Evolutionary conservation across 1,140 invertebrate species (phyloP), one percentile per base, ranked within the genome.

Genomic region (Lordiphosa clarofinis): DNA sequence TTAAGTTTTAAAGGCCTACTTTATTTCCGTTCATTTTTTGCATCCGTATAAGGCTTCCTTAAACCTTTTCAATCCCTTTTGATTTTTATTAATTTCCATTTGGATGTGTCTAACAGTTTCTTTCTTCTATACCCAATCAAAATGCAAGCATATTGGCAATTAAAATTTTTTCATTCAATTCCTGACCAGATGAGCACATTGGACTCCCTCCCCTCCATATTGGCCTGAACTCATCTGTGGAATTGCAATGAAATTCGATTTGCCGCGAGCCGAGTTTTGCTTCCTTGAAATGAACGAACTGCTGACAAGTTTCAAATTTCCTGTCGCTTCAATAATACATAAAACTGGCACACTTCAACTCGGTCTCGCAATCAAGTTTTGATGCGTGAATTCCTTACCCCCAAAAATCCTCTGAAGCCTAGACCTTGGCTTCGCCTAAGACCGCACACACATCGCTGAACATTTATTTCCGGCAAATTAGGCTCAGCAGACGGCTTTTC

Each of bases 391-490:
- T 35, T 31, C 31, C 28, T 35, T 33, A 33, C 11, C 44, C 12
- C 19, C 9, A 52, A 42, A 40, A 24, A 31, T 21, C 19, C 40
- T 33, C 21, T 40, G 55, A 47, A 13, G 33, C 31, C 40, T 47
- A 58, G 19, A 39, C 46, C 40, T 62, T 84, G 72, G 81, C 72
- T 81, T 76, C 79, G 28, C 28, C 38, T 75, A 81, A 79, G 71
- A 63, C 75, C 62, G 38, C 46, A 71, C 79, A 86, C 78, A 86
- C 78, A 78, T 84, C 73, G 79, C 65, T 86, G 78, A 73, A 84
- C 78, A 84, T 84, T 84, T 84, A 84, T 84, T 84, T 84, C 78
- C 78, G 78, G 79, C 73, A 84, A 84, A 84, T 84, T 84, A 84
- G 78, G 73, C 79, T 71, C 61, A 61, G 65, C 46, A 59, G 24